A percentile compares a stretch with the other conserved stretches of the same genome.
Evolutionary conservation across 2,888 invertebrate genomes (phyloP).

Genomic region (Stramonita haemastoma): DNA sequence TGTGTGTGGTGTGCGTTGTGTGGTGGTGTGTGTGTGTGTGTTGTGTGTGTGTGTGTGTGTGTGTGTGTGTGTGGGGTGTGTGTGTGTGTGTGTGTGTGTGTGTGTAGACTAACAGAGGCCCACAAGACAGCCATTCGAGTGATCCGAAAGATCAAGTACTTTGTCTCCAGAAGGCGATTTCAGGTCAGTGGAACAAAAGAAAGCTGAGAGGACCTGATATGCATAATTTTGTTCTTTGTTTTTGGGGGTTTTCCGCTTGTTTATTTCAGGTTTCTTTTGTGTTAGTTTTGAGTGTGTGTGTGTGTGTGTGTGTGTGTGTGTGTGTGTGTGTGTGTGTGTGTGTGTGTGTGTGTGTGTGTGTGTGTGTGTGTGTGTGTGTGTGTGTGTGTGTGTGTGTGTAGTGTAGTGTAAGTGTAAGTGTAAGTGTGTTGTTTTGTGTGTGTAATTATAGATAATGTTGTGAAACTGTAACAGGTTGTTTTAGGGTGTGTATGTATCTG

Average conservation of each 20-base stretch:
- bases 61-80: no score
- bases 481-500: conserved; percentile 1
- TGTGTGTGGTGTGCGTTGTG: neutral
- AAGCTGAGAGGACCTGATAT: no score
- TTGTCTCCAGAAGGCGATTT: conserved; percentile 87
- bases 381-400: neutral
- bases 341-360: neutral
- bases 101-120: conserved; percentile 84
- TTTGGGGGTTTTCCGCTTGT: no score
- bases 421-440: no score
- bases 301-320: no score
- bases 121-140: conserved; percentile 88
- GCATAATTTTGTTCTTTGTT: no score
- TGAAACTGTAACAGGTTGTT: no score
- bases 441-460: no score
- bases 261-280: no score
- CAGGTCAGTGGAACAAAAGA: conserved; percentile 77
- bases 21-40: neutral
- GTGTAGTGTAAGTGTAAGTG: no score
- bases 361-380: neutral
- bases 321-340: conserved; percentile 6
- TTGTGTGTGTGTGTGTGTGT: neutral
- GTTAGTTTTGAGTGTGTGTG: conserved; percentile 1
- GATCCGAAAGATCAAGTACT: conserved; percentile 88
- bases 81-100: no score